phyloP scores from a whole-genome alignment of 2,113 vertebrate genomes.

The Gobiocypris rarus region DNA sequence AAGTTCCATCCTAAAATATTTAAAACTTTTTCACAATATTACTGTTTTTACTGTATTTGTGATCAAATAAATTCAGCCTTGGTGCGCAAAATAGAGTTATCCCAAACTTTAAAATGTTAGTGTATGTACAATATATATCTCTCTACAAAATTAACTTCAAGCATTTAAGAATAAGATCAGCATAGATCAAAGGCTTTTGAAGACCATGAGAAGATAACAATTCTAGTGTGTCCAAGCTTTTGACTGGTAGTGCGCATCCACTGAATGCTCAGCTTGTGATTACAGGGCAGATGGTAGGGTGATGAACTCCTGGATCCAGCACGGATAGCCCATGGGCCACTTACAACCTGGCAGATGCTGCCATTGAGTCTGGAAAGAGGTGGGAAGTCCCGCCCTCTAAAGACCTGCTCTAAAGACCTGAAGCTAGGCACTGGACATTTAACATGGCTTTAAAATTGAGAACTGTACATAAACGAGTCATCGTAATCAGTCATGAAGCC shows the following conservation, averaged over 20 bases:
- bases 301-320: not conserved
- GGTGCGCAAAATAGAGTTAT: not conserved
- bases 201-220: not conserved
- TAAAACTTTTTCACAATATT: not conserved
- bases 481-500: not conserved
- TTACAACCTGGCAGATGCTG: not conserved
- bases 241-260: not conserved
- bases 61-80: not conserved
- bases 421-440: conserved; percentile 14
- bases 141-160: not conserved
- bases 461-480: not conserved
- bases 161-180: not conserved
- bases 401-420: conserved; percentile 5
- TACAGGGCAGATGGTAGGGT: not conserved
- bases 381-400: not conserved
- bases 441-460: not conserved
- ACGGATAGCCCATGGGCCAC: not conserved
- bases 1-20: not conserved
- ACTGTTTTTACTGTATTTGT: not conserved
- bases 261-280: not conserved
- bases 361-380: not conserved
- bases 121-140: not conserved
- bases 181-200: not conserved
- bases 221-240: not conserved
- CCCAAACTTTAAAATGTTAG: not conserved